Conservation (phyloP, 2,797 vertebrate species). For the Catostomus latipinnis region DNA sequence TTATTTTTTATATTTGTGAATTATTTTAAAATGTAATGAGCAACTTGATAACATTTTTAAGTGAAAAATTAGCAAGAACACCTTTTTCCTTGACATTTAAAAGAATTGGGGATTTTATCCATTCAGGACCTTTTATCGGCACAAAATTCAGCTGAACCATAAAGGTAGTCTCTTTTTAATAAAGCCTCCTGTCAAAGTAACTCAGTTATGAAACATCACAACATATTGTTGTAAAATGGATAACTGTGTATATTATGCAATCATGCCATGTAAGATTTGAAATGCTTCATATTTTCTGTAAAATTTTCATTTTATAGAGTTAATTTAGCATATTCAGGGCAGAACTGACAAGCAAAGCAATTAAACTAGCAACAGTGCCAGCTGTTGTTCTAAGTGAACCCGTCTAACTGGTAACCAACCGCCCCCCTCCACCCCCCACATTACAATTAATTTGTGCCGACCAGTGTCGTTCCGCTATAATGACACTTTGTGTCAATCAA, state of each 20-base stretch:
- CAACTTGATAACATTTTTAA: background rate
- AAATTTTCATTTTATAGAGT: constrained; percentile 28
- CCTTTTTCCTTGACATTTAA: background rate
- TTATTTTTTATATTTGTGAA: too few species aligned
- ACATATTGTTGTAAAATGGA: background rate
- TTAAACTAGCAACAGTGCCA: constrained; percentile 40
- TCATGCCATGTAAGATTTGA: background rate
- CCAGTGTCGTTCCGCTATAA: constrained; percentile 40
- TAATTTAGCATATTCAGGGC: constrained; percentile 38
- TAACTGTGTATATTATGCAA: background rate
- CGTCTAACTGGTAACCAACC: constrained; percentile 20
- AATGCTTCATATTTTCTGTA: background rate
- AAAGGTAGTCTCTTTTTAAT: too few species aligned
- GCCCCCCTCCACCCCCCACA: background rate
- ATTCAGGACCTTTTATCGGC: background rate
- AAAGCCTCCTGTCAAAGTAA: too few species aligned
- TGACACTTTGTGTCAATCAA: constrained; percentile 51
- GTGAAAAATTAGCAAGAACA: too few species aligned
- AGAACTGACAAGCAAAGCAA: constrained; percentile 49
- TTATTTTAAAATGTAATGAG: too few species aligned
- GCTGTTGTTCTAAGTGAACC: constrained; percentile 37
- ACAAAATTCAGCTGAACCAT: background rate
- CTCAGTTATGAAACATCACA: background rate
- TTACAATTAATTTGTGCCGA: constrained; percentile 44
- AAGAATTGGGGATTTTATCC: background rate